A percentile compares a stretch with the other conserved stretches of the same genome.
Evolutionary conservation across 1,140 invertebrate genomes (phyloP).

Genomic region (Eubasilissa regina): DNA sequence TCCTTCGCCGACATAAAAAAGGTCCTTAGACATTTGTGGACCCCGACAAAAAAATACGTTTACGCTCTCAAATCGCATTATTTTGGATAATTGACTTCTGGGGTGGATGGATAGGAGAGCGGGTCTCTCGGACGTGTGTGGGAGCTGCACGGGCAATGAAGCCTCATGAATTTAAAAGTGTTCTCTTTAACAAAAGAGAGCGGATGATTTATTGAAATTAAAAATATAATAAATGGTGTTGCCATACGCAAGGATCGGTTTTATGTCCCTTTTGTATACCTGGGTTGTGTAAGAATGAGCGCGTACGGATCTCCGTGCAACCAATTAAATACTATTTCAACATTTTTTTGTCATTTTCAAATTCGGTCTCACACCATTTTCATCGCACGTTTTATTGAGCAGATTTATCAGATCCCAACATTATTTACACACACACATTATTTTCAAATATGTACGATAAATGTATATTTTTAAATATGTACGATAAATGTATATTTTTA

Average conservation of each 20-base stretch:
- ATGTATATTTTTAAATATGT: too few species aligned
- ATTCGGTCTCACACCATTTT: slow-evolving; percentile 18
- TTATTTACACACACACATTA: too few species aligned
- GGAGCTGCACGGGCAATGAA: slow-evolving; percentile 53
- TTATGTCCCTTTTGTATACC: slow-evolving; percentile 59
- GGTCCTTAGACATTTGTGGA: slow-evolving; percentile 44
- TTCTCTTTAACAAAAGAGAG: slow-evolving; percentile 56
- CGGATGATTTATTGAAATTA: slow-evolving; percentile 61
- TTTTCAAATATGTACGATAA: too few species aligned
- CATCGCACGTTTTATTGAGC: background rate
- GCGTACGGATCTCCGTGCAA: slow-evolving; percentile 30
- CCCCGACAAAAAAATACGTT: slow-evolving; percentile 44
- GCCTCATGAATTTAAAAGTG: slow-evolving; percentile 59
- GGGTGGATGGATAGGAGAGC: slow-evolving; percentile 34
- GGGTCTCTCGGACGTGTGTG: slow-evolving; percentile 30
- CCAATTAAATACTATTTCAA: slow-evolving; percentile 47
- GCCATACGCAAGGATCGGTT: slow-evolving; percentile 57
- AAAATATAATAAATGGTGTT: slow-evolving; percentile 61
- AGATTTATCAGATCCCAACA: too few species aligned
- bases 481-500: too few species aligned
- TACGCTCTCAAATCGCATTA: slow-evolving; percentile 59
- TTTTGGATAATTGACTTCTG: slow-evolving; percentile 61
- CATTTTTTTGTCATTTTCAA: slow-evolving; percentile 44
- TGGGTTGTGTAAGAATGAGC: slow-evolving; percentile 47
- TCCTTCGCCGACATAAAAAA: slow-evolving; percentile 43